Base-by-base conservation (phyloP, 2,113 vertebrate genomes). In the Dicrurus megarhynchus region DNA sequence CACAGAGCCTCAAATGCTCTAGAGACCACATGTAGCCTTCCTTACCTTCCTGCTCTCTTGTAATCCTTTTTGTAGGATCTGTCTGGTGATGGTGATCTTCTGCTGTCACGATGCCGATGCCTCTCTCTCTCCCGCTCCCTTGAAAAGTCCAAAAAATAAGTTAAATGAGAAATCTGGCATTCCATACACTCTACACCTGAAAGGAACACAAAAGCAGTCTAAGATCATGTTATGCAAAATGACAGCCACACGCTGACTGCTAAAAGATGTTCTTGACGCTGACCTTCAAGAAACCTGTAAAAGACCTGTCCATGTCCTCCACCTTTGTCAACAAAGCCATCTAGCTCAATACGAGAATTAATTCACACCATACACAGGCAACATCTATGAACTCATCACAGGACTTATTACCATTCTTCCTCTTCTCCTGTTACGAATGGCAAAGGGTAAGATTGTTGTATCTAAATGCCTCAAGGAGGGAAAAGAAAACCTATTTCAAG, bases 81-180 rank as follows among this genome's bases (percentile, higher is more conserved):
- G 79, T 99, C 99, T 18, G 98, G 98, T 17, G 99, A 98, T 50
- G 98, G 98, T 7, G 99, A 99, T 49, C 98, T 97, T 89, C 98
- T 98, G 77, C 96, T 98, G 16, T 99, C 99, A 92, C 99, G 98
- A 94, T 99, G 99, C 7, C 99, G 98, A 93, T 99, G 98, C 65
- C 99, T 93, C 87, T 99, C 99, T 90, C 99, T 98, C 67, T 98
- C 98, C 26, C 98, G 96, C 69, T 98, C 98, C 97, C 98, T 98
- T 97, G 86, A 84, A 97, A 78, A 97, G 84, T 95, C 95, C 16
- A 95, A 98, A 97, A 98, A 82, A 84, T 37, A 94, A 90, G 65
- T 97, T 91, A 97, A 95, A 96, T 64, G 22, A 63, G n/a, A 78
- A 76, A 84, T 63, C 11, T 53, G 65, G 13, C 27, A 77, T 61